Base-by-base conservation (phyloP, 2,113 vertebrate genomes). In the Pachypanchax playfairii region DNA sequence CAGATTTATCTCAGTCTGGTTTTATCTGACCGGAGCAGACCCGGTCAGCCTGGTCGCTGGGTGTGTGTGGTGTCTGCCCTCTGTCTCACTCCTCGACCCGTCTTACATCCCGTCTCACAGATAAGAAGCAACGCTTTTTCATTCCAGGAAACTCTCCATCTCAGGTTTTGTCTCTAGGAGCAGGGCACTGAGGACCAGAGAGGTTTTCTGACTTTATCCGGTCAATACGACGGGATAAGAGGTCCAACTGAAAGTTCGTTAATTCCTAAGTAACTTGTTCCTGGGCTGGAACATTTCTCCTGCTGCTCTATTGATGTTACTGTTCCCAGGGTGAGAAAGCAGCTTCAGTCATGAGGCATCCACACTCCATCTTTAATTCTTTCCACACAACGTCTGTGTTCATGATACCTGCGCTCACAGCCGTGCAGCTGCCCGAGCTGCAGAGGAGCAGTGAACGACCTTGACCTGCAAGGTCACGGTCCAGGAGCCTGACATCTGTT, bases 401-500 rank as follows among this genome's bases (percentile, higher is more conserved):
- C 1, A 17, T 18, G 25, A 50, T 21, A 48, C 48, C 18, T 46
- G 53, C 24, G 8, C 24, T 53, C 21, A 29, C 25, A 42, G 80
- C 78, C 78, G 87, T 85, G 54, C 61, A 77, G 90, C 54, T 42
- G 54, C 83, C 79, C 29, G 29, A 8, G 29, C 22, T 54, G 26
- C 7, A 28, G n/a, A 42, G 47, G 4, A 12, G 9, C 22, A 15
- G 42, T 2, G 85, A 82, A 76, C 18, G 85, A 83, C 85, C 86
- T 82, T 90, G 89, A 92, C 91, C 90, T 51, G 79, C 79, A 46
- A 86, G 87, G 90, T 92, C 91, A 89, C 78, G 70, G 89, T 91
- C 90, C 89, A 88, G 88, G 83, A 82, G 86, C 83, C 78, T 89
- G 90, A 92, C 91, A 92, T 92, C 88, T 92, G 91, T 84, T 91